phyloP scores from a whole-genome alignment of 2,797 vertebrate species.

The Luscinia megarhynchos region DNA sequence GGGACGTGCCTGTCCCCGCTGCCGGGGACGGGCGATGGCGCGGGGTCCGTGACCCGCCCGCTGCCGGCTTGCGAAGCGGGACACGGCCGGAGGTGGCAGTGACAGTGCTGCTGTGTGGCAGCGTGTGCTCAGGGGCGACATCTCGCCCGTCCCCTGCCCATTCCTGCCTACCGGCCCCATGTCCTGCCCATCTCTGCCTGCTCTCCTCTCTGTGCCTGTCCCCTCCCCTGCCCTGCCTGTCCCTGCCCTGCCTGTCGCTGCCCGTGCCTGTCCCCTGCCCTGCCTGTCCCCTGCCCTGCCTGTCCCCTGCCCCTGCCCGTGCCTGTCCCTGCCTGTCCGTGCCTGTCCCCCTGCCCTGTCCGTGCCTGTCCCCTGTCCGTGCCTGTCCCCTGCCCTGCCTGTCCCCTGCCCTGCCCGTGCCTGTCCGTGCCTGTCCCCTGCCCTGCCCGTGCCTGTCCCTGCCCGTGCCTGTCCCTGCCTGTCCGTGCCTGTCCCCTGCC shows the following conservation, averaged over 20 bases:
- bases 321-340: too few relatives aligned
- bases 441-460: background rate
- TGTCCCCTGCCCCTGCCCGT: background rate
- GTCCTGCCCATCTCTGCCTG: background rate
- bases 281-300: background rate
- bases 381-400: too few relatives aligned
- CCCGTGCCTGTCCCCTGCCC: background rate
- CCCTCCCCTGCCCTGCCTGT: background rate
- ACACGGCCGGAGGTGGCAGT: background rate
- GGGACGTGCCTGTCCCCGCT: background rate
- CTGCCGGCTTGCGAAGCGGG: background rate
- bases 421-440: too few relatives aligned
- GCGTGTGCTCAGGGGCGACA: background rate
- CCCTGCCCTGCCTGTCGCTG: too few relatives aligned
- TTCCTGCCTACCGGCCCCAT: background rate
- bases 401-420: background rate
- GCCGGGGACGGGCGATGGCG: rapidly evolving
- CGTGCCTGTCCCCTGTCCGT: background rate
- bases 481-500: too few relatives aligned
- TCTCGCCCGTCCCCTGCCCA: background rate
- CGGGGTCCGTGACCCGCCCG: background rate
- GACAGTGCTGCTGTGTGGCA: background rate
- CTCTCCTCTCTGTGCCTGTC: too few relatives aligned
- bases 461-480: background rate
- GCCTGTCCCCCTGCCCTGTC: background rate